Evolutionary conservation across 2,797 vertebrate genomes (phyloP), one percentile per base, ranked within the genome.

Genomic region (Garrulus glandarius): DNA sequence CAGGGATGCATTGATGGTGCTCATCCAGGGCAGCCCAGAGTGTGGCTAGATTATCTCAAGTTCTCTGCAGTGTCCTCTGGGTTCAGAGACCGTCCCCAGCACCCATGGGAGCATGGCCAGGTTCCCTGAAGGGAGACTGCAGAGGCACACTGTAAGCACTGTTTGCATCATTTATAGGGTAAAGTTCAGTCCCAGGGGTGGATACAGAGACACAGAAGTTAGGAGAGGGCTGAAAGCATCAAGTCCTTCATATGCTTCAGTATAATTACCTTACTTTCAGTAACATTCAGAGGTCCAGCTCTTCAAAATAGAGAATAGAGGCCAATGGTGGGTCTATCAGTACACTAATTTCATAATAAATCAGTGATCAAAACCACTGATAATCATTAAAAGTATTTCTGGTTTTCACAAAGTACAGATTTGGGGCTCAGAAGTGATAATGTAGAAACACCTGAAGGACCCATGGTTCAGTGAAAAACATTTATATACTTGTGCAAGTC

Each of bases 31-130:
- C 13, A 83, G 49, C 41, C 11, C 4, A 8, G 9, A 32, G 3
- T 7, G 18, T 22, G 36, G 18, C 64, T 59, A 37, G 34, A 69
- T 59, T 24, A 7, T 87, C 18, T 30, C 74, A 60, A 26, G 5
- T 11, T n/a, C 30, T 75, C 50, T 43, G 15, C 26, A 71, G 18
- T 14, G 2, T 55, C 18, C 21, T 23, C 39, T 71, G 36, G 18
- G n/a, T 14, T 55, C 23, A 63, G 15, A 11, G 7, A 15, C 15
- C 13, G 23, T 20, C 13, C 37, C 34, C 46, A 37, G 37, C 5
- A 64, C 8, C 29, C 2, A 6, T 1, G 1, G 32, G 8, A 82
- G 5, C 13, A 27, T 6, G 30, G 34, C 4, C 32, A 63, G 43
- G 14, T 61, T 46, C 15, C 44, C 23, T 49, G 23, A 4, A 30